Conservation (phyloP, 2,113 vertebrate species). For the Tyrannus savana region DNA sequence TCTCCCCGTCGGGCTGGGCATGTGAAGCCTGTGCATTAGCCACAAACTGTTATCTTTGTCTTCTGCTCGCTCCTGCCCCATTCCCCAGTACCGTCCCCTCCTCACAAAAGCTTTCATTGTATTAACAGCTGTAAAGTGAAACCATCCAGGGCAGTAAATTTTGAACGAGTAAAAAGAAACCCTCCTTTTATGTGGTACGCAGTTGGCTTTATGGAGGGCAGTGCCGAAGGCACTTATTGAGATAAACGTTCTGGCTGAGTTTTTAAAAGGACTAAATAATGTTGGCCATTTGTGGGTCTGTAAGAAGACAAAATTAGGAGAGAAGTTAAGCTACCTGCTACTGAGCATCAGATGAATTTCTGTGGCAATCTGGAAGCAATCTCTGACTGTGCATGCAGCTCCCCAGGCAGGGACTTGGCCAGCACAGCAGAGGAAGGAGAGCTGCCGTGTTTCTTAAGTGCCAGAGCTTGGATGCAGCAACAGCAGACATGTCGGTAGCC, state of each 20-base stretch:
- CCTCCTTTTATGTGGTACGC: neutral
- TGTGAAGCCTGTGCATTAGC: neutral
- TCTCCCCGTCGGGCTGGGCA: neutral
- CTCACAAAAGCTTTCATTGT: conserved; percentile 16
- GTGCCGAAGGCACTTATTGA: conserved; percentile 1
- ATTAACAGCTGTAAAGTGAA: conserved; percentile 17
- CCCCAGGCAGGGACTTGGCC: neutral
- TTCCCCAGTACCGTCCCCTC: neutral
- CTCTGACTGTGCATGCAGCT: neutral
- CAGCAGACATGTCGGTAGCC: neutral
- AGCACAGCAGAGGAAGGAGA: neutral
- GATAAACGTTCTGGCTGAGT: conserved; percentile 22
- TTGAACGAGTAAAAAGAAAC: neutral
- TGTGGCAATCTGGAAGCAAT: neutral
- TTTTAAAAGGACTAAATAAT: conserved; percentile 48
- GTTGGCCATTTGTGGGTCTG: neutral
- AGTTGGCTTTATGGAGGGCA: conserved; percentile 15
- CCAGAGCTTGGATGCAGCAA: neutral
- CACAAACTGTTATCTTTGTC: neutral
- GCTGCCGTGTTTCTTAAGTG: neutral
- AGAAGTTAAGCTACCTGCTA: conserved; percentile 26
- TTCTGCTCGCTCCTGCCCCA: neutral
- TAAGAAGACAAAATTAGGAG: conserved; percentile 17
- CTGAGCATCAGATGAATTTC: neutral
- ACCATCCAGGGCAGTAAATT: conserved; percentile 37